A percentile compares a stretch with the other conserved stretches of the same genome.
Evolutionary conservation across 35 echinoderm and acorn worm species (phyloP).

Genomic region (Strongylocentrotus purpuratus): DNA sequence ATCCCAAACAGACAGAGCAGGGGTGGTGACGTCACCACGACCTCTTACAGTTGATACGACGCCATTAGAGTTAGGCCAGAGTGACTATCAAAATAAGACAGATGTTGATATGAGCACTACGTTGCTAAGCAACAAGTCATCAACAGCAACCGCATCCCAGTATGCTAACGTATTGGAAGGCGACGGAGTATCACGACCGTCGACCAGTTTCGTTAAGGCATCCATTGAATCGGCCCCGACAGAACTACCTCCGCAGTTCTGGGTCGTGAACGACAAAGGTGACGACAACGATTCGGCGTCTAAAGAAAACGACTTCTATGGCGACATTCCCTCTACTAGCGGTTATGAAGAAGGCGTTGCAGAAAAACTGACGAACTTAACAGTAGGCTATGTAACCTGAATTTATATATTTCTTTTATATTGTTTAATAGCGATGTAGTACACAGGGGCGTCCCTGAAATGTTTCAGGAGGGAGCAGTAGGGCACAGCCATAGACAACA

Average conservation of each 20-base stretch:
- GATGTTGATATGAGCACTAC: background rate
- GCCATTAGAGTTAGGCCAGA: background rate
- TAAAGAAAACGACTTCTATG: background rate
- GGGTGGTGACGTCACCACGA: background rate
- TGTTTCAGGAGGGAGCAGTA: no score
- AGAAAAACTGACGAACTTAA: background rate
- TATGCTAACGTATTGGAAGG: background rate
- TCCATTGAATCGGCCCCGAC: background rate
- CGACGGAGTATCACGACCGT: background rate
- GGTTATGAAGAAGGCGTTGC: background rate
- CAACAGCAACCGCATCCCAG: background rate
- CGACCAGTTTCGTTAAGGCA: background rate
- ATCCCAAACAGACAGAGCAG: background rate
- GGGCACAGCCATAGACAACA: no score
- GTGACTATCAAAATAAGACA: background rate
- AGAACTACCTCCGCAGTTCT: background rate
- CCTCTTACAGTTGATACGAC: background rate
- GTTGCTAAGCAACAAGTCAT: background rate
- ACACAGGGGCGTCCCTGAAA: no score
- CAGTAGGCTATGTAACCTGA: background rate
- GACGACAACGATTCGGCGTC: background rate
- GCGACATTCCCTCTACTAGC: background rate
- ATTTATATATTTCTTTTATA: no score
- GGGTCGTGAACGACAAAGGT: background rate
- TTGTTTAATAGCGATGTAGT: no score